phyloP scores from a whole-genome alignment of 2,888 invertebrate species.

The Neoscelio sp. region DNA sequence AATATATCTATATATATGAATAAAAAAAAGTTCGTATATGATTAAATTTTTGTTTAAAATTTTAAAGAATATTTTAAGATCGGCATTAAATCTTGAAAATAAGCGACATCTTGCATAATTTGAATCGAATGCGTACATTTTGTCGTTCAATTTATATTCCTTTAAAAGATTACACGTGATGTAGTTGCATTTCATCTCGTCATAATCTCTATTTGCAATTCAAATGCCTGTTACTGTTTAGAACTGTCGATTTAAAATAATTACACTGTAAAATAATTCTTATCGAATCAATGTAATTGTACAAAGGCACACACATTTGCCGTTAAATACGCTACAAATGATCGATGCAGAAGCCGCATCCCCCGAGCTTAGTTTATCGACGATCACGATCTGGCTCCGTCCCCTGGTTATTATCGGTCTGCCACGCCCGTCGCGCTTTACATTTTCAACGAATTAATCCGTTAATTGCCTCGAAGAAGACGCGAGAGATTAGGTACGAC shows the following conservation, averaged over 20 bases:
- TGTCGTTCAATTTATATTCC: no score
- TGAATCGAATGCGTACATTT: no score
- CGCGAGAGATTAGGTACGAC: slow-evolving; percentile 61
- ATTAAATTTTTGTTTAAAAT: background rate
- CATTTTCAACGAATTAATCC: slow-evolving; percentile 69
- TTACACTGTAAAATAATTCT: slow-evolving; percentile 13
- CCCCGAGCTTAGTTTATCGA: slow-evolving; percentile 41
- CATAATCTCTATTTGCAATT: slow-evolving; percentile 17
- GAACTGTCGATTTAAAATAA: slow-evolving; percentile 9
- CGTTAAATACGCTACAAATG: slow-evolving; percentile 16
- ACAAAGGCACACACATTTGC: slow-evolving; percentile 2
- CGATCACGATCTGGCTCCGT: slow-evolving; percentile 50
- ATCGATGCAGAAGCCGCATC: slow-evolving; percentile 25
- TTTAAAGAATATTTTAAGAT: background rate
- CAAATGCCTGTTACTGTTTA: background rate
- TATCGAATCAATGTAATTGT: slow-evolving; percentile 18
- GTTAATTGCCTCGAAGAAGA: slow-evolving; percentile 67
- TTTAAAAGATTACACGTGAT: no score
- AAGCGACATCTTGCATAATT: no score
- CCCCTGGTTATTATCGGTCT: slow-evolving; percentile 53
- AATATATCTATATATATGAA: no score
- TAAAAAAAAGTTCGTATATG: no score
- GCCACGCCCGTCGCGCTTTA: slow-evolving; percentile 64
- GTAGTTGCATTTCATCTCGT: background rate
- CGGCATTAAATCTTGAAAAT: no score